Evolutionary conservation across 2,113 vertebrate genomes (phyloP), one percentile per base, ranked within the genome.

Genomic region (Miniopterus natalensis): DNA sequence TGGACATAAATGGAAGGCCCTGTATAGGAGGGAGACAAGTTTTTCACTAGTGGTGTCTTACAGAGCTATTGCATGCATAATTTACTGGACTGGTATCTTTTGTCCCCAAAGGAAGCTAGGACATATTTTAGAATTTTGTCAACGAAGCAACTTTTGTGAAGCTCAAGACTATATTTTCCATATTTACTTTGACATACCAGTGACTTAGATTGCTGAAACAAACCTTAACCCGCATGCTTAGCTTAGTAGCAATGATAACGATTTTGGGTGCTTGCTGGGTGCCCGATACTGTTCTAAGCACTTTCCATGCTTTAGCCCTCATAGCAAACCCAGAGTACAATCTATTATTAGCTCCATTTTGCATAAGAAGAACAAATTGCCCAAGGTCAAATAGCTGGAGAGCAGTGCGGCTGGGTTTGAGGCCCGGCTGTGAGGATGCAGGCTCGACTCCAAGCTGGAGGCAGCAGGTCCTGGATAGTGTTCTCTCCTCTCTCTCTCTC

Each of bases 301-400:
- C 53, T 96, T 92, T 85, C 49, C 5, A 0, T 8, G 75, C 89
- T 40, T 90, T 55, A 83, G 83, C 59, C 75, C 70, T 92, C 51
- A 23, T 47, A 68, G 90, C 57, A 93, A 94, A 80, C 59, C 74
- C 53, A 20, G 84, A 75, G 36, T 36, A 36, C 6, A 1, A 84
- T 94, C 92, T 96, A 94, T 96, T 80, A 83, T 93, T 97, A 95
- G 88, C 47, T 84, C 18, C 11, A 29, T 87, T 97, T 93, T 97
- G 79, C 84, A 84, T 80, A 90, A 93, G 83, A 90, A 90, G 66
- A 87, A 49, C 75, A 95, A 92, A 96, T 40, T 23, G 79, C 89
- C 92, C 51, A 45, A 92, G 57, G 95, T 88, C 66, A 92, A 77
- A 88, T 21, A 79, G 45, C 27, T 73, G 73, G 61, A 51, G 80